phyloP scores from a whole-genome alignment of 1,140 invertebrate species.

The Orchesella cincta region DNA sequence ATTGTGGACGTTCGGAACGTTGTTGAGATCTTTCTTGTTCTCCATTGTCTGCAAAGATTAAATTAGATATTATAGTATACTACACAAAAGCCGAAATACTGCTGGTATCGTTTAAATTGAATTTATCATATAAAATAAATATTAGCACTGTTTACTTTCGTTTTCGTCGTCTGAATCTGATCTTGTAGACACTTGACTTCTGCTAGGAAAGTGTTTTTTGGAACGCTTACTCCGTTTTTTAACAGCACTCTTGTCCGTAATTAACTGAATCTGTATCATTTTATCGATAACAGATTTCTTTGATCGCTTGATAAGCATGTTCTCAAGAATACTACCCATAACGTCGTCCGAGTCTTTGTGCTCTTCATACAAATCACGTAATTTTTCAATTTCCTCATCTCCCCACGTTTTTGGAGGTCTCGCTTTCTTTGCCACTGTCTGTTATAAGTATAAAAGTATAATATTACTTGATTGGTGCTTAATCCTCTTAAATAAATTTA shows the following conservation, averaged over 20 bases:
- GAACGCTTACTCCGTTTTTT: slow-evolving; percentile 58
- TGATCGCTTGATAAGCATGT: slow-evolving; percentile 62
- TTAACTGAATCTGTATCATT: slow-evolving; percentile 64
- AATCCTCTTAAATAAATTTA: too few species aligned
- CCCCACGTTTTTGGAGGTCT: slow-evolving; percentile 67
- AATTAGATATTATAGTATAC: too few species aligned
- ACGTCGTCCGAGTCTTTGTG: slow-evolving; percentile 69
- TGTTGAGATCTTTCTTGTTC: too few species aligned
- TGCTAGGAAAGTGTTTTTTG: not conserved
- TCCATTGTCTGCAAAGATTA: too few species aligned
- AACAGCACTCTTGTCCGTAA: slow-evolving; percentile 64
- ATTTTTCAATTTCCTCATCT: slow-evolving; percentile 75
- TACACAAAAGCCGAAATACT: too few species aligned
- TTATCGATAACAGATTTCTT: slow-evolving; percentile 66
- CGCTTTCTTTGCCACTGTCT: not conserved
- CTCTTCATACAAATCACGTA: slow-evolving; percentile 72
- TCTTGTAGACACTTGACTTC: not conserved
- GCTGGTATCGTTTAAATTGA: too few species aligned
- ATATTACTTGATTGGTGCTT: too few species aligned
- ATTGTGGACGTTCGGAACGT: too few species aligned
- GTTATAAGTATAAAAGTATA: not conserved
- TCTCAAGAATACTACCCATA: slow-evolving; percentile 63
- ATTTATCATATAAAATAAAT: not conserved
- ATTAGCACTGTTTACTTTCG: too few species aligned
- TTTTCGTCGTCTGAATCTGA: slow-evolving; percentile 1